These are phyloP conservation scores for Latrodectus elegans DNA, from an alignment of 2,888 invertebrate genomes.

Conservation along the genomic window DNA sequence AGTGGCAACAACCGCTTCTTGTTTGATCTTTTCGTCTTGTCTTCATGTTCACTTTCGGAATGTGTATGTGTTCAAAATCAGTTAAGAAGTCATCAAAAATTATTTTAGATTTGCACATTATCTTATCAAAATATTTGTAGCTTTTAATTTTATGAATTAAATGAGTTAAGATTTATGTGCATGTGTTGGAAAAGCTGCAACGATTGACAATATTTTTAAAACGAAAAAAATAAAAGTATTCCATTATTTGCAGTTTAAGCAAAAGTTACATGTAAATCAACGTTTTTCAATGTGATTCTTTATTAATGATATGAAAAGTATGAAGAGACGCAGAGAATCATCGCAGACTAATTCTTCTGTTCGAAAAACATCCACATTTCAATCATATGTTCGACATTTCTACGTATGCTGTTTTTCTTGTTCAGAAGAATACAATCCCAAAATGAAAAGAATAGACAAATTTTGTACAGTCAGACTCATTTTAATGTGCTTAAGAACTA, in stretches of 20 bases:
- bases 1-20: conserved; percentile 7
- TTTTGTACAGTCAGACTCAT: conserved; percentile 60
- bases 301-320: conserved; percentile 26
- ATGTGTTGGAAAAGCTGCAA: too few relatives aligned
- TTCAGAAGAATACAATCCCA: conserved; percentile 45
- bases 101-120: too few relatives aligned
- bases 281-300: background rate
- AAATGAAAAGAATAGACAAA: conserved; percentile 62
- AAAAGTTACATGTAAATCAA: too few relatives aligned
- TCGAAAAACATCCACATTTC: conserved; percentile 45
- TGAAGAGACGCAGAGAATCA: conserved; percentile 64
- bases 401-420: conserved; percentile 54
- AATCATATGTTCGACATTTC: conserved; percentile 58
- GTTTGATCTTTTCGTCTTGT: conserved; percentile 2
- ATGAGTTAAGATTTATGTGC: too few relatives aligned
- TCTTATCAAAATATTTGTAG: too few relatives aligned
- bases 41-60: conserved; percentile 37
- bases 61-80: background rate
- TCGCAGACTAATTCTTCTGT: conserved; percentile 17
- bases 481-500: conserved; percentile 72
- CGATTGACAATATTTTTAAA: too few relatives aligned
- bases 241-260: background rate
- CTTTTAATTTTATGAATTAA: too few relatives aligned
- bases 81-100: background rate
- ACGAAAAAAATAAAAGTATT: background rate